Evolutionary conservation across 2,888 invertebrate species (phyloP), one percentile per base, ranked within the genome.

Genomic region (Bimastos eiseni): DNA sequence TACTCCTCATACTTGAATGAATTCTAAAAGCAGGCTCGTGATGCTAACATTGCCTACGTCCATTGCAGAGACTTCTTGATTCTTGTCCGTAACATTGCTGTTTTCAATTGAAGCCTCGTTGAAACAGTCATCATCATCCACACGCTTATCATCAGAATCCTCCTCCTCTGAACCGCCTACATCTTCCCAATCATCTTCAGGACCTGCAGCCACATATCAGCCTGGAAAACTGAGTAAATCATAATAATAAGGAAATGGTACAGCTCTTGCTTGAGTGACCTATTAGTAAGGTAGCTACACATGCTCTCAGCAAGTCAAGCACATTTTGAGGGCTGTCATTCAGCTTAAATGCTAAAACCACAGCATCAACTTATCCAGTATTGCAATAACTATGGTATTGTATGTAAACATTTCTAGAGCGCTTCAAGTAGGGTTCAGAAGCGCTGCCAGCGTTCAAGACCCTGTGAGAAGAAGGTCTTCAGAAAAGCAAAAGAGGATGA

Each of bases 21-120:
- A 70, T 70, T 70, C 70, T 70, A n/a, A n/a, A 70, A 70, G 70
- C 70, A 8, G 70, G 49, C 21, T 24, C 0, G 84, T 21, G 21
- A 86, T 86, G 37, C 86, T 86, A 37, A 86, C 86, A 36, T 86
- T 86, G 34, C n/a, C 86, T 36, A 34, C 5, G 86, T 86, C 86
- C 86, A 86, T 86, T 8, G 34, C 86, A 86, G 86, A 86, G 24
- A 36, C 86, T 37, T 86, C 37, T 36, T 24, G 86, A 86, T 24
- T 33, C 33, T 21, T 86, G 36, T 86, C 86, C 5, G 36, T 3
- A 70, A 70, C 86, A 17, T 86, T 86, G 33, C 24, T 86, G 86
- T 36, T 86, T 86, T 37, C 86, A 24, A 24, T 30, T 86, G 36
- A 36, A 36, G 70, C n/a, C n/a, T 36, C 86, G 8, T 86, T 33